Conservation (phyloP, 1,140 invertebrate species). For the Heterodera carotae region DNA sequence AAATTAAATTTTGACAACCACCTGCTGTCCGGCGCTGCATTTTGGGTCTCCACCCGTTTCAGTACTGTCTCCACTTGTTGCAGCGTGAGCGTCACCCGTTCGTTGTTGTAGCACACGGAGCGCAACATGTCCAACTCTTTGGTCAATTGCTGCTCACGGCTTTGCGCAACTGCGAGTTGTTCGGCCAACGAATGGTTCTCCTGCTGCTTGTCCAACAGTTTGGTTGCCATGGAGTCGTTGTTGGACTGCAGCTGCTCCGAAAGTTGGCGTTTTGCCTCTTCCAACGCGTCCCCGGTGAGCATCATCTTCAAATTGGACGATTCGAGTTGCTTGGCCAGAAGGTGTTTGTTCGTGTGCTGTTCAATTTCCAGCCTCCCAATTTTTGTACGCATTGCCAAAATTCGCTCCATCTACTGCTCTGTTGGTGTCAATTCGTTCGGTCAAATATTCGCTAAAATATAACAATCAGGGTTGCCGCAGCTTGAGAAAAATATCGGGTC, state of each 20-base stretch:
- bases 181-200: conserved; percentile 38
- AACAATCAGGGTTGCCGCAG: too few species aligned
- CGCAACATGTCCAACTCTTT: conserved; percentile 39
- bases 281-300: conserved; percentile 16
- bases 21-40: conserved; percentile 28
- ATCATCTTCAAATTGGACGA: conserved; percentile 32
- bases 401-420: conserved; percentile 42
- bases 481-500: too few species aligned
- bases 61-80: conserved; percentile 41
- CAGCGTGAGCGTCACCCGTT: conserved; percentile 39
- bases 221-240: conserved; percentile 37
- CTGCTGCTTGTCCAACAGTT: conserved; percentile 42
- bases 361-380: conserved; percentile 44
- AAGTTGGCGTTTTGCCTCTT: conserved; percentile 27
- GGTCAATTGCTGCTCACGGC: conserved; percentile 28
- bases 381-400: conserved; percentile 36
- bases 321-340: conserved; percentile 37
- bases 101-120: conserved; percentile 30
- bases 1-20: too few species aligned
- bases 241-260: conserved; percentile 30
- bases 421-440: conserved; percentile 44
- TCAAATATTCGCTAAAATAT: conserved; percentile 23
- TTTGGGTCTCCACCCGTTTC: conserved; percentile 42
- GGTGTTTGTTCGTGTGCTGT: conserved; percentile 46
- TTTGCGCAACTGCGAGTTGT: conserved; percentile 29